Base-by-base conservation (phyloP, 2,113 vertebrate species). In the Toxotes jaculatrix region DNA sequence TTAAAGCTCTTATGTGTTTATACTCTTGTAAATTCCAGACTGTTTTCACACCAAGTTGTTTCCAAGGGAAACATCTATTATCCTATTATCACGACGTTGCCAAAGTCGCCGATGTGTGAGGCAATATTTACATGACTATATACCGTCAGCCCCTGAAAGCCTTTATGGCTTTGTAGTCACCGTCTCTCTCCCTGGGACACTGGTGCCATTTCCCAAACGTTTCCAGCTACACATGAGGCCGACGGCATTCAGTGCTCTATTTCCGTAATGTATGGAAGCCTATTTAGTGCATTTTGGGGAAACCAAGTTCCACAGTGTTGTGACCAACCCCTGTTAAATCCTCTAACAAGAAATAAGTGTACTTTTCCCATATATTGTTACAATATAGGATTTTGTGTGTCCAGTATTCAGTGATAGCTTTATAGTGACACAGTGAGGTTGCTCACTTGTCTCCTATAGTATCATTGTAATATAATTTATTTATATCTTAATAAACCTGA, bases 71-170 rank as follows among this genome's bases (percentile, higher is more conserved):
- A 93, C 93, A 92, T 89, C 92, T 92, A 92, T 93, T 91, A 93
- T 93, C 93, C 92, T 93, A 91, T 94, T 95, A 93, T 90, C 95
- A 94, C 64, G 34, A 36, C 51, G 67, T 75, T 93, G 94, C 80
- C 90, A 94, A 94, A 91, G 90, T 89, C 92, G 85, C 86, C 74
- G 31, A 91, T 71, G 94, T 95, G 94, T 93, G 89, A 92, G 88
- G 80, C 53, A 65, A 88, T 91, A 95, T 95, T 95, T 94, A 90
- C 92, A 95, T 93, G 92, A 91, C 94, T 94, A 91, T 94, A 87
- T 88, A 67, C 82, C 80, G 74, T 67, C 77, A 81, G 45, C 70
- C 84, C 78, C 80, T 89, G 81, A 93, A 93, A 90, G 74, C 87
- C 86, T 95, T 93, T 93, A 92, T 93, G 82, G 84, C 91, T 89